Evolutionary conservation across 30 jellyfish, hydroid and myxozoan genomes (phyloP), one percentile per base, ranked within the genome.

Genomic region (Pelagia noctiluca): DNA sequence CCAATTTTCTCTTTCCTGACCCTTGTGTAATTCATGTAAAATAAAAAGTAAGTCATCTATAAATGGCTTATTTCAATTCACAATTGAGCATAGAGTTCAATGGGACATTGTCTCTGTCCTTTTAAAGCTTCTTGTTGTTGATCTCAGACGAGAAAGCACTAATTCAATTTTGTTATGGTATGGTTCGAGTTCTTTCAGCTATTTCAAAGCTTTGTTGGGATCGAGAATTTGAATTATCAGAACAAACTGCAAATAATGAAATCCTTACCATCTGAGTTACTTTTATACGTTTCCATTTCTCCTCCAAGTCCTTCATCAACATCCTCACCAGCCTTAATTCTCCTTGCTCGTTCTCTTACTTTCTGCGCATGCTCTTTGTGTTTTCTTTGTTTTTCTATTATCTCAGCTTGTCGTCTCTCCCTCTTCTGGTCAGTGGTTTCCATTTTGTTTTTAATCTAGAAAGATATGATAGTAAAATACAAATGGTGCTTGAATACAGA

Each of bases 281-380:
- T 65, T 53, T 69, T 82, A 42, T 67, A 82, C 0, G 92, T 68
- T 57, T 82, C 92, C 92, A 82, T 82, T 37, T 82, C 92, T 24
- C 80, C 92, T 2, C 92, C 92, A 24, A 82, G 80, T n/a, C 92
- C 92, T 52, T 82, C 92, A 54, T 82, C 92, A 32, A 48, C 25
- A 0, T 82, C 92, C 26, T 82, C 50, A 1, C 30, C 67, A 19
- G 60, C 69, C 53, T 82, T 82, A 23, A 82, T 19, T 33, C 63
- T 54, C 23, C 33, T 46, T 7, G 92, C 92, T 35, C 80, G 50
- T 35, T 82, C 92, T 50, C 92, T 57, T 32, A 82, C 92, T 35
- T 54, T 82, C 35, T 35, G 48, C 21, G 92, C 92, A 69, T 70
- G 92, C 35, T 82, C 92, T 32, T 4, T 18, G n/a, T 63, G 84